Percentiles rank a stretch among this genome's conserved stretches.
Conservation (phyloP, 1,140 invertebrate species). For the Atta cephalotes region DNA sequence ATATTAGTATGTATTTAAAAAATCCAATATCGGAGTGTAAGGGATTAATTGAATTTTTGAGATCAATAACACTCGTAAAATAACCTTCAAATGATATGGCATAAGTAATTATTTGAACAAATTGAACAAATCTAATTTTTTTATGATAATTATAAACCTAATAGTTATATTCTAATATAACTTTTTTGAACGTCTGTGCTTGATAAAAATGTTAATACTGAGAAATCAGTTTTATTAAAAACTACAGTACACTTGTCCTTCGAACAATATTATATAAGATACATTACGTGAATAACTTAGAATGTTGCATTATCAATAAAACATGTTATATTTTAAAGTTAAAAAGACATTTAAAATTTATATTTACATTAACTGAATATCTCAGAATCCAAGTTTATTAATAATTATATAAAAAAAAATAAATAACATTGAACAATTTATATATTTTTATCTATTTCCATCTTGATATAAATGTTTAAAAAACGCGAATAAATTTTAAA, state of each 20-base stretch:
- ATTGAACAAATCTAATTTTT: background rate
- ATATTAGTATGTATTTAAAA: background rate
- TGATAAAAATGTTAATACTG: slow-evolving; percentile 17
- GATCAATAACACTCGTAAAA: background rate
- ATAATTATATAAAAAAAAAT: slow-evolving; percentile 2
- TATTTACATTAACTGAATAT: background rate
- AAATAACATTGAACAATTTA: background rate
- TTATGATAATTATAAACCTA: background rate
- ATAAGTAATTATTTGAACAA: background rate
- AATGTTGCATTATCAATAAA: background rate
- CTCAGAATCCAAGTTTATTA: background rate
- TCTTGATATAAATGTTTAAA: background rate
- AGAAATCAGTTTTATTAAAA: slow-evolving; percentile 11
- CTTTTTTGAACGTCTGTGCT: background rate
- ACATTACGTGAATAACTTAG: background rate
- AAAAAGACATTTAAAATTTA: background rate
- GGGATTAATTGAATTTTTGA: background rate
- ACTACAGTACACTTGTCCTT: background rate
- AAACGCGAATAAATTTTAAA: background rate
- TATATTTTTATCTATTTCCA: background rate
- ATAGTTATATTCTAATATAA: background rate
- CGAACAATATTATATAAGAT: background rate
- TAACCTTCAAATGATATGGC: background rate
- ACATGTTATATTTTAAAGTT: background rate
- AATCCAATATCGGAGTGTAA: background rate